Conservation (phyloP, 1,140 invertebrate species). For the Tetranychus urticae region DNA sequence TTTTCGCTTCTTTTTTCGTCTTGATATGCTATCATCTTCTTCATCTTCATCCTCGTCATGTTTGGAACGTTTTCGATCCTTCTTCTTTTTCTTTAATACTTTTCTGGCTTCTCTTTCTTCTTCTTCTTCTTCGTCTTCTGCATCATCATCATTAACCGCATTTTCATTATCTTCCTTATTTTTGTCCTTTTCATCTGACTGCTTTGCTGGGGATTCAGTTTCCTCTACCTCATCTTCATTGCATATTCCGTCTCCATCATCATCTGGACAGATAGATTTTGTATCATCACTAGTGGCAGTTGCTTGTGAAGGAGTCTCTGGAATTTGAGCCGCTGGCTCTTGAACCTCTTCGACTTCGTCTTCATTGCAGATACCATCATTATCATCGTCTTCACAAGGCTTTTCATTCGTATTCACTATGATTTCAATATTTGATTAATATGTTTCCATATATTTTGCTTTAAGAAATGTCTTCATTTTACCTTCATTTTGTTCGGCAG, state of each 20-base stretch:
- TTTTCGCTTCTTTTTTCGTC: slow-evolving; percentile 3
- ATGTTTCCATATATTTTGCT: too few species aligned
- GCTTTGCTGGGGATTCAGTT: slow-evolving; percentile 1
- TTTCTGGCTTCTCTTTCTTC: neutral
- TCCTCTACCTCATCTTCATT: neutral
- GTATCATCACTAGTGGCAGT: neutral
- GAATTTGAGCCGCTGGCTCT: neutral
- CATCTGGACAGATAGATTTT: slow-evolving; percentile 4
- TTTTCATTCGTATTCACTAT: neutral
- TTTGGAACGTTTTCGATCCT: slow-evolving; percentile 1
- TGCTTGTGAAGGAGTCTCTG: neutral
- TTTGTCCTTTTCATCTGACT: neutral
- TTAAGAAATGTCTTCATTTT: too few species aligned
- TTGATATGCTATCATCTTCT: slow-evolving; percentile 4
- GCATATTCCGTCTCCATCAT: slow-evolving; percentile 1
- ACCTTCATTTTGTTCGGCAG: too few species aligned
- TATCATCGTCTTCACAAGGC: neutral
- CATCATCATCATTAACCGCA: slow-evolving; percentile 7
- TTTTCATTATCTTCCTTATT: slow-evolving; percentile 6
- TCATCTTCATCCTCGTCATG: slow-evolving; percentile 8
- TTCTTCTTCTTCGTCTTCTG: neutral
- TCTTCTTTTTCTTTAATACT: neutral
- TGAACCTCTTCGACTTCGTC: neutral
- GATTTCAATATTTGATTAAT: too few species aligned
- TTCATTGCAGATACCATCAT: neutral